Base-by-base conservation (phyloP, 2,888 invertebrate genomes). In the Lamproptera curius region DNA sequence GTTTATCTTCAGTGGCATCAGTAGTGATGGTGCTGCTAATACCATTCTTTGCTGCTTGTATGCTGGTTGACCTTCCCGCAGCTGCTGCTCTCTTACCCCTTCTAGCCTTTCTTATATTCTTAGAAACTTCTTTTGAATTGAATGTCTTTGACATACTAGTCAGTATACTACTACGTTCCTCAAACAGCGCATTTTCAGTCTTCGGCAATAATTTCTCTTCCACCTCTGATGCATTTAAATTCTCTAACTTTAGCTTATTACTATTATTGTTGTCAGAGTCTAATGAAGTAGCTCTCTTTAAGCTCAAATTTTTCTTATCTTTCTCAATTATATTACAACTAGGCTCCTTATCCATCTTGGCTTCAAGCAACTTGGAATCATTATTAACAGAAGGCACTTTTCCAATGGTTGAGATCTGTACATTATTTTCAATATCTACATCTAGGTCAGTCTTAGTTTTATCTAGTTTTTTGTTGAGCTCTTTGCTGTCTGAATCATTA, bases 141-240 rank as follows among this genome's bases (percentile, higher is more conserved):
- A 88, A 88, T 65, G 85, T 86, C 73, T 79, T 86, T 50, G 88
- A 88, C 88, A 88, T 88, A 70, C 88, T 84, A 68, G 77, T 84
- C 68, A 88, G 73, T 75, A 88, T 88, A 73, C 81, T 82, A 76
- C 79, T 85, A 71, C 86, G 83, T 58, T 80, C 82, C 65, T 80
- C 72, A 64, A 79, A 78, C 76, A 84, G 89, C 65, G 85, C 86
- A 78, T 90, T 76, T 70, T 85, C 90, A 90, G 90, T 91, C 76
- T 89, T 90, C 73, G 89, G 77, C 66, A 89, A 71, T 63, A 89
- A 76, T 79, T 90, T 91, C 70, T 90, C 90, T 65, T 90, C 89
- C 65, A 90, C 78, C 63, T 90, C 90, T 58, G 80, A 70, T 72
- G 82, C 64, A 73, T 77, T 79, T 70, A 85, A 76, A 74, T 76